Base-by-base conservation (phyloP, 2,113 vertebrate species). In the Pterocles burchelli region DNA sequence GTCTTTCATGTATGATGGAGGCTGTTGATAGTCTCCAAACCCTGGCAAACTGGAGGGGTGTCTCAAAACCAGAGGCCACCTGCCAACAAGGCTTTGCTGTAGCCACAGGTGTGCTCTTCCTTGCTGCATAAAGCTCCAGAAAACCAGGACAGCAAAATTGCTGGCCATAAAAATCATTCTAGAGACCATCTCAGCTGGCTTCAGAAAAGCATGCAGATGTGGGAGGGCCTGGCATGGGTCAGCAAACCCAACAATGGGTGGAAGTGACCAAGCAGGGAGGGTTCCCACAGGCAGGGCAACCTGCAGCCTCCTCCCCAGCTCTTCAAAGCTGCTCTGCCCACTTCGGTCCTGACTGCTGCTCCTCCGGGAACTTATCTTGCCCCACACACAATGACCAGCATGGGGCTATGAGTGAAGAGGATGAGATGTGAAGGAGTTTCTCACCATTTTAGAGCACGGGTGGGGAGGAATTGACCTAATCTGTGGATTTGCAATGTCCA, bases 321-420 rank as follows among this genome's bases (percentile, higher is more conserved):
- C 58, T 83, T 21, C 10, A 3, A 52, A 59, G 17, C 19, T 6
- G 6, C 55, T 67, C 43, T 55, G 24, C 11, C 6, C 3, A 3
- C 41, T 72, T 29, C 1, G 4, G 46, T 48, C 16, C 9, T 48
- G 49, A 33, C 46, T 29, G 38, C 45, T 52, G 4, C 36, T 89
- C 43, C 4, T 0, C 48, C 29, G 25, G 36, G 54, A 51, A 11
- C 9, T 59, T 65, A 13, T 49, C 29, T 31, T 6, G 3, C 28
- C 55, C 22, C 11, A 5, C 11, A 33, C 29, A 21, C 0, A 0
- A 28, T 10, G 31, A 13, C 6, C 14, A 20, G 51, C 0, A 0
- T 33, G 18, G 16, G 61, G 51, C 25, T 51, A 8, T 10, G 22
- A 51, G 17, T 24, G 18, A 83, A 51, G 28, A 70, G 26, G 29